Base-by-base conservation (phyloP, 2,797 vertebrate genomes). In the Tokudaia muenninki region DNA sequence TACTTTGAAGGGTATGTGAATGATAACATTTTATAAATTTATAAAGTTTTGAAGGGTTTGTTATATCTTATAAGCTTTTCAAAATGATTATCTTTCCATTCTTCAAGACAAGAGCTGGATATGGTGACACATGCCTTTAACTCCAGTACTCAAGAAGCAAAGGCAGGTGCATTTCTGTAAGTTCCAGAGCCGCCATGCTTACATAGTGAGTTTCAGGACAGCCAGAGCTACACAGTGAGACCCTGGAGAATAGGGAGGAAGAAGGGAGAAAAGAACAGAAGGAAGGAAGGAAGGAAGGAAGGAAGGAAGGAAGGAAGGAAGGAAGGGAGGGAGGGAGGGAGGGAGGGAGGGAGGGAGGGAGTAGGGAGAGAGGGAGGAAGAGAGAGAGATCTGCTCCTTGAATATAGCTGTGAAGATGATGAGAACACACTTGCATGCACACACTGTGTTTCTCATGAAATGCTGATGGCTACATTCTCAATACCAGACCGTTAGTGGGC, bases 1-100 rank as follows among this genome's bases (percentile, higher is more conserved):
- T 92, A 87, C 80, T 95, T 93, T 96, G 86, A 93, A 91, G 74
- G 29, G 29, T 52, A 29, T 83, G 57, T 41, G 3, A 9, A 90
- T 52, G 59, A 31, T 21, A 21, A 21, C 37, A 21, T 17, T n/a
- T 72, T 21, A 72, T 72, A 72, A 72, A 21, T 37, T 37, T 37
- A 72, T 72, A 37, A 72, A 50, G 22, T 82, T 83, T 79, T 72
- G n/a, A 65, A 65, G n/a, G 17, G 65, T 91, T 22, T 87, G 7
- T 74, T 94, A 22, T 59, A 65, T 72, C 16, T 57, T 50, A 34
- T 31, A 52, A 3, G 29, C 79, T 94, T 94, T 91, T 55, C 86
- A 80, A 95, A 95, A 90, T 34, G 24, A 70, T 89, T 14, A 82
- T 21, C 21, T 74, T 84, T 65, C 34, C 31, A 67, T n/a, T 74